Evolutionary conservation across 1,140 invertebrate genomes (phyloP), one percentile per base, ranked within the genome.

Genomic region (Halesus radiatus): DNA sequence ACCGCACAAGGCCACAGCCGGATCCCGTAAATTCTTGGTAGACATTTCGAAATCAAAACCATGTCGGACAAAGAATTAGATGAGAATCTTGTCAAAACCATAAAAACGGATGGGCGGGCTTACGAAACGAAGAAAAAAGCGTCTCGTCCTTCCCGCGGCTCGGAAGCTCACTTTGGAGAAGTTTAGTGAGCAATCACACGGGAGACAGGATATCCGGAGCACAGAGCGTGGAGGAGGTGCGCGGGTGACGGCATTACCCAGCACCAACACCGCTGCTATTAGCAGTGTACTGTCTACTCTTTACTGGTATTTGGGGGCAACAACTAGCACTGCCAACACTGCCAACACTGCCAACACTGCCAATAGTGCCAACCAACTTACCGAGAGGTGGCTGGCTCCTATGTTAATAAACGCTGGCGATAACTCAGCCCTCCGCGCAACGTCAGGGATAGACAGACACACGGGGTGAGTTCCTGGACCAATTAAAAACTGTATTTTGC

Each of bases 311-410:
- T 60, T 20, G 80, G 83, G 84, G 83, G 84, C 82, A 85, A 85
- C 85, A 86, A 85, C 88, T 60, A 23, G 7, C 56, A 60, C 23
- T 45, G 37, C 37, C 37, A n/a, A n/a, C n/a, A n/a, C n/a, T n/a
- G n/a, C n/a, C n/a, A n/a, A n/a, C n/a, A n/a, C n/a, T n/a, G n/a
- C n/a, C n/a, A n/a, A n/a, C n/a, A n/a, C n/a, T n/a, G n/a, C n/a
- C n/a, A n/a, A n/a, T n/a, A n/a, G n/a, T 6, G 5, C 37, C 37
- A 1, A 45, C 37, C 37, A 45, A 45, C 37, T 45, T 13, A 45
- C 37, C 37, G 37, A 45, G 37, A 45, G 37, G 37, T 8, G 16
- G 54, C 54, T 58, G 18, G 16, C 18, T 60, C 56, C 56, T 60
- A 60, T 23, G 20, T 60, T 60, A 60, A 60, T 60, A 60, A 60